These are phyloP conservation scores for Calephelis nemesis DNA, from an alignment of 1,140 invertebrate genomes.

Conservation along the genomic window DNA sequence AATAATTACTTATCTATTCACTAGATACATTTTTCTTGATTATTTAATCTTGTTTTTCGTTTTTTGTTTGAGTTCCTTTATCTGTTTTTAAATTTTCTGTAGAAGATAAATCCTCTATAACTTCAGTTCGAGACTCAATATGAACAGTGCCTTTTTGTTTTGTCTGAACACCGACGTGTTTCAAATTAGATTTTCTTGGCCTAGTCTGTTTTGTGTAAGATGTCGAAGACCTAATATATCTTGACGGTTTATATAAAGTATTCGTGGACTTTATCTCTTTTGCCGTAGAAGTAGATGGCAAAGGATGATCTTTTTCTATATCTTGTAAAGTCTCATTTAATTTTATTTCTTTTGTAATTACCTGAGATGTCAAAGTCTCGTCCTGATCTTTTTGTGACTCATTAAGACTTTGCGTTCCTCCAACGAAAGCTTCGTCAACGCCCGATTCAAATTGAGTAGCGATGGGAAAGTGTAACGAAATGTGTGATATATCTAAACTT, in stretches of 20 bases:
- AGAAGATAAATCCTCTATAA: slow-evolving; percentile 16
- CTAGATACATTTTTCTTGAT: too few species aligned
- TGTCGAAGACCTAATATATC: not conserved
- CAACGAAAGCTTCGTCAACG: slow-evolving; percentile 27
- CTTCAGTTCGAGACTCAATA: slow-evolving; percentile 31
- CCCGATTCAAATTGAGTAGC: slow-evolving; percentile 16
- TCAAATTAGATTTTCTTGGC: slow-evolving; percentile 45
- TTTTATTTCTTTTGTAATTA: not conserved
- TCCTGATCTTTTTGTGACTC: not conserved
- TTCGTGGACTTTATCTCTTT: too few species aligned
- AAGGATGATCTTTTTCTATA: too few species aligned
- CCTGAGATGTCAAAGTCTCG: not conserved
- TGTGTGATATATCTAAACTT: not conserved
- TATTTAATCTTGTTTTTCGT: slow-evolving; percentile 48
- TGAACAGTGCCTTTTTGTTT: slow-evolving; percentile 38
- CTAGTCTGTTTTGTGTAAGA: not conserved
- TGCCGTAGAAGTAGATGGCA: too few species aligned
- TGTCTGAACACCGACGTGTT: slow-evolving; percentile 45
- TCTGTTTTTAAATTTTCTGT: slow-evolving; percentile 23
- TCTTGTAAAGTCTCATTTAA: too few species aligned
- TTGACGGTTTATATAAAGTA: too few species aligned
- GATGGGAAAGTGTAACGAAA: not conserved
- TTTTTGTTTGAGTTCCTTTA: slow-evolving; percentile 41
- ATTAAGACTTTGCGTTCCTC: not conserved
- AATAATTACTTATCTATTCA: too few species aligned